Evolutionary conservation across 2,797 vertebrate species (phyloP).

Genomic region (Poliocrania exsul): DNA sequence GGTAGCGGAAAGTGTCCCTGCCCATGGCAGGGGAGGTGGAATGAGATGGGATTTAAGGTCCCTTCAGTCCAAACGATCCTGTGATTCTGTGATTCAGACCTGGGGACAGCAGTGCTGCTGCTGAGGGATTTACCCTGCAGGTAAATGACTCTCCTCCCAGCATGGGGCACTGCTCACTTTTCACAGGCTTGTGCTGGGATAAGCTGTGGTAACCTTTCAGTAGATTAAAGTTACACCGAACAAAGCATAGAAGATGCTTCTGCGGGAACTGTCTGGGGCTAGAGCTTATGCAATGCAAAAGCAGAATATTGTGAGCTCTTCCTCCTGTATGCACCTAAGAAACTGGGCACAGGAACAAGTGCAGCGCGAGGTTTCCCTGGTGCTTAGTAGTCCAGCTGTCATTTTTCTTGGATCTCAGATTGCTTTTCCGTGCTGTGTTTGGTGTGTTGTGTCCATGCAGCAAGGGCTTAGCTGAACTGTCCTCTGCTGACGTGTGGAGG

Average conservation of each 20-base stretch:
- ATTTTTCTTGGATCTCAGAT: background rate
- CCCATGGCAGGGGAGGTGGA: background rate
- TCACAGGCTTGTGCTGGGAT: background rate
- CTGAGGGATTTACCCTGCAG: background rate
- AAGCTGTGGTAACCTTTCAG: background rate
- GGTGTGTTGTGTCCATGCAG: background rate
- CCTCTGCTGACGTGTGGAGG: background rate
- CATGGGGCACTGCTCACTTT: background rate
- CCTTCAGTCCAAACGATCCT: background rate
- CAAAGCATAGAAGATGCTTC: background rate
- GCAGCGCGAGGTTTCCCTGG: background rate
- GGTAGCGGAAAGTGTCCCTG: background rate
- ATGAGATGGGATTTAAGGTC: background rate
- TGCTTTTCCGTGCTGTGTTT: background rate
- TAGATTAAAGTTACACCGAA: background rate
- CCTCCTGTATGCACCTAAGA: background rate
- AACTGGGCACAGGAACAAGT: background rate
- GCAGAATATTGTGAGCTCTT: background rate
- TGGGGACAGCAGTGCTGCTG: background rate
- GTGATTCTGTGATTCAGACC: background rate
- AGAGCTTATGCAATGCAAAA: background rate
- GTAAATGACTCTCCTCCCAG: background rate
- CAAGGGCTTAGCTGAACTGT: background rate
- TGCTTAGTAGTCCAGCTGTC: background rate
- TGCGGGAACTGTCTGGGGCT: background rate